phyloP scores from a whole-genome alignment of 2,888 invertebrate genomes.

The Uropetala carovei region DNA sequence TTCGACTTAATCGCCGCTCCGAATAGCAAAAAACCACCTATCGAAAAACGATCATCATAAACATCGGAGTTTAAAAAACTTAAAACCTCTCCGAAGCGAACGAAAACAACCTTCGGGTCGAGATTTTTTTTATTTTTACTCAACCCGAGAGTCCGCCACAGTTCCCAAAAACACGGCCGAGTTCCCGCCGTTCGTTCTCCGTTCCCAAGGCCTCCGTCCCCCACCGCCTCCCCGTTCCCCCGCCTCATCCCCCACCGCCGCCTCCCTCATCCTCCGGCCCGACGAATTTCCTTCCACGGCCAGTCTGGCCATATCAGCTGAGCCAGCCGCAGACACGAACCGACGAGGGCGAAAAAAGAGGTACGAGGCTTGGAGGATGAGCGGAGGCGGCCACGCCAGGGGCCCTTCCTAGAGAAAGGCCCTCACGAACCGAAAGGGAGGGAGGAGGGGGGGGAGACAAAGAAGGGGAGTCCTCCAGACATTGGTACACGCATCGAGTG shows the following conservation, averaged over 20 bases:
- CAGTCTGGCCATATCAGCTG: slow-evolving; percentile 27
- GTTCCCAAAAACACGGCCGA: not conserved
- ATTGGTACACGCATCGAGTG: too few species aligned
- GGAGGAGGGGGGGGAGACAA: not conserved
- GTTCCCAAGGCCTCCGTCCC: slow-evolving; percentile 4
- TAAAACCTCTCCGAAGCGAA: not conserved
- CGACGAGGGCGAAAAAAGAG: too few species aligned
- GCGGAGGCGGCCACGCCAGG: too few species aligned
- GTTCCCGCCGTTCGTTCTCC: not conserved
- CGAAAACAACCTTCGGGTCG: not conserved
- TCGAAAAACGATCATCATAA: not conserved
- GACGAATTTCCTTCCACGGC: not conserved
- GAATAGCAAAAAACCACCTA: not conserved
- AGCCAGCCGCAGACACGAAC: not conserved
- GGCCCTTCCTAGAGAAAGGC: too few species aligned
- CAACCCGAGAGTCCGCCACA: not conserved
- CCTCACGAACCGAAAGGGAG: not conserved
- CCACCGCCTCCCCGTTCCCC: too few species aligned
- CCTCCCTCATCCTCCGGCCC: too few species aligned
- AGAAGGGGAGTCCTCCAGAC: not conserved
- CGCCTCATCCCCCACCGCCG: too few species aligned
- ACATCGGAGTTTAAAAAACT: not conserved
- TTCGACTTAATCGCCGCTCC: not conserved
- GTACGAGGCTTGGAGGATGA: too few species aligned
- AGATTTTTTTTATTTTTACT: too few species aligned